These are phyloP conservation scores for Pseudomyrmex concolor DNA, from an alignment of 1,140 invertebrate genomes.

Conservation along the genomic window DNA sequence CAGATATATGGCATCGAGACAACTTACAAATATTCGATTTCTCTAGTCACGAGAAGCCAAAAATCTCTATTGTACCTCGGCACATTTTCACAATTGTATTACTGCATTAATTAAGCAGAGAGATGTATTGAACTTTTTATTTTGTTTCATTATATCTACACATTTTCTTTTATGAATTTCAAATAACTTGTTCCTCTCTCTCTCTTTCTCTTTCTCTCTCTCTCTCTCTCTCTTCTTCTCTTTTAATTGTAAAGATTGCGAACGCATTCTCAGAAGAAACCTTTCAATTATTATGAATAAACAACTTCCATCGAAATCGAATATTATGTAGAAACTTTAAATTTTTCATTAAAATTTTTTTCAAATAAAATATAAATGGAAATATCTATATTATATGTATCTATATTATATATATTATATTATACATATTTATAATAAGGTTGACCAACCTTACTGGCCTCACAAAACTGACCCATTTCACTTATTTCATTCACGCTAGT, in stretches of 20 bases:
- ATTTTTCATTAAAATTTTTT: not conserved
- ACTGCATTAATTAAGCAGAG: not conserved
- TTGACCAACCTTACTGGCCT: no score
- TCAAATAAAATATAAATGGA: slow-evolving; percentile 1
- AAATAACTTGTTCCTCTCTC: no score
- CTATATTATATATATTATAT: no score
- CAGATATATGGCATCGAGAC: slow-evolving; percentile 46
- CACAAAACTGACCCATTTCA: no score
- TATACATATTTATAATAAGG: no score
- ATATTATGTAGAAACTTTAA: not conserved
- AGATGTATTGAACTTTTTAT: not conserved
- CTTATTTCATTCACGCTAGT: no score
- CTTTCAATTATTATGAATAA: not conserved
- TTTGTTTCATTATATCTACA: not conserved
- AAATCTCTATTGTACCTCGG: not conserved
- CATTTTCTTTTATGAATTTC: no score
- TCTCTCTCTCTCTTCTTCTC: no score
- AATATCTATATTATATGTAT: no score
- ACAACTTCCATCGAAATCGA: not conserved
- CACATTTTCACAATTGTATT: not conserved
- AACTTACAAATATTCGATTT: slow-evolving; percentile 37
- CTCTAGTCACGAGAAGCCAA: slow-evolving; percentile 17
- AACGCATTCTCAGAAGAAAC: not conserved
- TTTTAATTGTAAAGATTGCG: not conserved
- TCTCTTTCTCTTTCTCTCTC: no score